A percentile compares a stretch with the other conserved stretches of the same genome.
Conservation (phyloP, 92 coral and sea anemone species). For the Parazoanthus atlanticus region DNA sequence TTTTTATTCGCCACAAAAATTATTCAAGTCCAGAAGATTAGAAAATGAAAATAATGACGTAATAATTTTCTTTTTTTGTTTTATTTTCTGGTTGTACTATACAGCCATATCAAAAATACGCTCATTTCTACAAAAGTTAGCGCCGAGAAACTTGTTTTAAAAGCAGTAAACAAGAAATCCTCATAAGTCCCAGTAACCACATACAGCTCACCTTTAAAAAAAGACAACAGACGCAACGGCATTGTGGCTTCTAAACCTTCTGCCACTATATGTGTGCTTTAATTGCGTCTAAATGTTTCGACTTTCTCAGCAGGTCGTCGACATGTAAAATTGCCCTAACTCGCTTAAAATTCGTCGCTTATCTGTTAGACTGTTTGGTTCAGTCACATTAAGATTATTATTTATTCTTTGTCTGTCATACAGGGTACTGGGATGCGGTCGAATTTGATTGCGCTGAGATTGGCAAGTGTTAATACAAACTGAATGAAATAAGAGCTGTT, state of each 20-base stretch:
- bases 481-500: background rate
- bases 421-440: background rate
- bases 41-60: background rate
- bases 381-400: background rate
- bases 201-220: background rate
- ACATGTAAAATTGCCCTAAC: background rate
- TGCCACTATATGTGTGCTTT: background rate
- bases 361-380: background rate
- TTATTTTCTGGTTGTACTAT: background rate
- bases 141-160: background rate
- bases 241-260: slow-evolving; percentile 2
- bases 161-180: background rate
- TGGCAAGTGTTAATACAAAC: background rate
- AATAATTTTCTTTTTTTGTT: background rate
- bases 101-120: no score
- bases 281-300: slow-evolving; percentile 2
- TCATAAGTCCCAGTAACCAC: background rate
- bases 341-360: background rate
- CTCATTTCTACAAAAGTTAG: background rate
- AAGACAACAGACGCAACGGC: background rate
- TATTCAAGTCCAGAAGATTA: background rate
- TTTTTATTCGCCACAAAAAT: background rate
- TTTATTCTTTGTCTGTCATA: background rate
- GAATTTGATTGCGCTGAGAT: background rate
- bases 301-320: slow-evolving; percentile 8